Evolutionary conservation across 1,140 invertebrate genomes (phyloP), one percentile per base, ranked within the genome.

Genomic region (Kradibia gibbosae): DNA sequence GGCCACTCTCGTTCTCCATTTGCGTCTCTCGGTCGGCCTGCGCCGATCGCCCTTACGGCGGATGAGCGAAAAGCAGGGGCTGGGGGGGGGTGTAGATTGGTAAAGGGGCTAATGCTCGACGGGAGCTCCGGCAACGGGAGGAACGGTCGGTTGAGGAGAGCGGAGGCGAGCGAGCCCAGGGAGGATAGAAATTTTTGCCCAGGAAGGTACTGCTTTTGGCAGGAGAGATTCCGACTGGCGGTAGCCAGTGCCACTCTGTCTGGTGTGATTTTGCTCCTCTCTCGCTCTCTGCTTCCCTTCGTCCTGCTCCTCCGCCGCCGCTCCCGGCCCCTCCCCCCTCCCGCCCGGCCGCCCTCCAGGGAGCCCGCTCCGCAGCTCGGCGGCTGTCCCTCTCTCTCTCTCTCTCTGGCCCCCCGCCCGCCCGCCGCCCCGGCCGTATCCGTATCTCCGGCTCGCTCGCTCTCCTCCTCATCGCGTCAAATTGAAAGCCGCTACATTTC

Each of bases 231-330:
- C 28, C 34, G 65, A 70, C 34, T 39, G 42, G 48, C 60, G 31
- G 20, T 55, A 75, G 50, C 60, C 84, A 86, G 86, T 87, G 84
- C 86, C 86, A 87, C 74, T 80, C 82, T 87, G 86, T 87, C 86
- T 88, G 83, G 82, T 70, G 75, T 42, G 55, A 11, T 36, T 60
- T 39, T 80, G 71, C 45, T 42, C 48, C 76, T 7, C 53, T 20
- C 42, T 45, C 7, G 5, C 42, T 45, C 7, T 45, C 42, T 45
- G 42, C 13, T 13, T 45, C 7, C 13, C 10, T 53, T 3, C 15
- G 15, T 53, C 50, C 22, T 3, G 10, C 50, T 22, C n/a, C n/a
- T 5, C 22, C 50, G 15, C 50, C 22, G 13, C 15, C 50, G 15
- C 50, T 53, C 50, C 22, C 50, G 20, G 13, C 15, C 50, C 22